A percentile compares a stretch with the other conserved stretches of the same genome.
These are phyloP conservation scores for Fundulus diaphanus DNA, from an alignment of 2,797 vertebrate genomes.

Conservation along the genomic window DNA sequence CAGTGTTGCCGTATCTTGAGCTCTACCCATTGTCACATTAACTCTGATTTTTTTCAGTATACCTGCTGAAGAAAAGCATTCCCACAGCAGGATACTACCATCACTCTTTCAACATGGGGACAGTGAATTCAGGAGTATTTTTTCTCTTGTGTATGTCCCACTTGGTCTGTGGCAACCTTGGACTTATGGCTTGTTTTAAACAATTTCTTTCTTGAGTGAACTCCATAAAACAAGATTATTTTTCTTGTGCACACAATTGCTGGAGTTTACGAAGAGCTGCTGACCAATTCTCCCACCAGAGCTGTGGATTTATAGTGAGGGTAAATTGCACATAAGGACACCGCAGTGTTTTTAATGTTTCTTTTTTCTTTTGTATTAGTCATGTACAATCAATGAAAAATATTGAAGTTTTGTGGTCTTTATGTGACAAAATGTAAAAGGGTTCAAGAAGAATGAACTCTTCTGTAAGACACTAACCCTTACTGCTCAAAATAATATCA, in stretches of 20 bases:
- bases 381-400: not conserved
- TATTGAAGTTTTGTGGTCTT: not conserved
- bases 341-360: not conserved
- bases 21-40: too few species aligned
- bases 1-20: too few species aligned
- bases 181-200: too few species aligned
- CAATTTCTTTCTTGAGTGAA: not conserved
- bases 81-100: too few species aligned
- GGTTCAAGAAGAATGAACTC: not conserved
- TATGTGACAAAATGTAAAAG: not conserved
- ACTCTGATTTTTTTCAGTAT: too few species aligned
- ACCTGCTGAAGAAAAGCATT: too few species aligned
- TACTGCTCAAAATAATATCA: too few species aligned
- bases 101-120: too few species aligned
- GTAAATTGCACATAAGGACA: not conserved
- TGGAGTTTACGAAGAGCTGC: not conserved
- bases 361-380: not conserved
- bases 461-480: not conserved
- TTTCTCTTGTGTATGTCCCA: too few species aligned
- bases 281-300: too few species aligned
- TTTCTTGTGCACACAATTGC: not conserved
- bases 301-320: not conserved
- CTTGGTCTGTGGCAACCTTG: too few species aligned
- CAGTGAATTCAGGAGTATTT: too few species aligned
- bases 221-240: not conserved